Conservation (phyloP, 2,113 vertebrate species). For the Panurus biarmicus region DNA sequence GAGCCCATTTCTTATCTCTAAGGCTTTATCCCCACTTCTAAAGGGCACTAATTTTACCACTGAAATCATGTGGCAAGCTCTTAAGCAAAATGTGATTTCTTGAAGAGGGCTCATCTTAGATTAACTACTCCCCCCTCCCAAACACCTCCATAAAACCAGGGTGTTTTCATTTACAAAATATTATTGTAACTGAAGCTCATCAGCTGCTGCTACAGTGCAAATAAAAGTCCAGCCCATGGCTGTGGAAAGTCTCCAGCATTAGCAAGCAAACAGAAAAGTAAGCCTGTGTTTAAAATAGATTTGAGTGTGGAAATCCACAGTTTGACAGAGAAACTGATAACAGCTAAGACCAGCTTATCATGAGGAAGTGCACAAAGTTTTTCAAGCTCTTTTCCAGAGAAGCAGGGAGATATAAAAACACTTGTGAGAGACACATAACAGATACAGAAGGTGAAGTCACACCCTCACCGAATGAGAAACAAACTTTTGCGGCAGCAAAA, state of each 20-base stretch:
- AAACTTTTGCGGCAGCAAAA: not conserved
- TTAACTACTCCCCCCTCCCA: not conserved
- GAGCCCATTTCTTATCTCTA: not conserved
- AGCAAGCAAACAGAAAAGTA: conserved; percentile 29
- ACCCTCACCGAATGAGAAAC: not conserved
- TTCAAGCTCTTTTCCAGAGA: not conserved
- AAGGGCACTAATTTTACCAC: not conserved
- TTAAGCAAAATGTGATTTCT: not conserved
- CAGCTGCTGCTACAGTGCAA: not conserved
- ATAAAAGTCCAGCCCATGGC: not conserved
- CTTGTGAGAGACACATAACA: not conserved
- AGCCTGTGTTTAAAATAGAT: conserved; percentile 14
- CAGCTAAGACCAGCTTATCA: not conserved
- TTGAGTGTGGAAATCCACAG: not conserved
- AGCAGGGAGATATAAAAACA: not conserved
- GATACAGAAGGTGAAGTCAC: not conserved
- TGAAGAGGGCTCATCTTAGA: not conserved
- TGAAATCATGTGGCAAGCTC: not conserved
- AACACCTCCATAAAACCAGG: not conserved
- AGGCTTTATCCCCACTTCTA: not conserved
- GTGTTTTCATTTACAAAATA: not conserved
- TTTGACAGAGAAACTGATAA: conserved; percentile 2
- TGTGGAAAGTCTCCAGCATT: not conserved
- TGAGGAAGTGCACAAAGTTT: not conserved
- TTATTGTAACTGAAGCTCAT: not conserved